Evolutionary conservation across 2,113 vertebrate species (phyloP).

Genomic region (Amphiprion percula): DNA sequence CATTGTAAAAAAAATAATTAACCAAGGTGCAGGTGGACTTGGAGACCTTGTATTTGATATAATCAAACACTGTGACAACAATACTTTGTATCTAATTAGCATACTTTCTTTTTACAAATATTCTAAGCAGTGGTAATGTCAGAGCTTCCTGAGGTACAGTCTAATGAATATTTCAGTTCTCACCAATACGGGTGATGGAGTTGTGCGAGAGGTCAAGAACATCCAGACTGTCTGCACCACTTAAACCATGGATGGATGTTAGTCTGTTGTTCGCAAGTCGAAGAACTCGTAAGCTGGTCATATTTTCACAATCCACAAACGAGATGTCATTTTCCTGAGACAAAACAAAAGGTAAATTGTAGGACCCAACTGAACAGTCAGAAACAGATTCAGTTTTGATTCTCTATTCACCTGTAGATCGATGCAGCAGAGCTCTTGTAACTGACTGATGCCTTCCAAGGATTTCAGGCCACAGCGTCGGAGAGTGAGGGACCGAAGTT

Average conservation of each 20-base stretch:
- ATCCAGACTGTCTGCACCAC: conserved; percentile 86
- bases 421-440: conserved; percentile 86
- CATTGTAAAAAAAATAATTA: too few relatives aligned
- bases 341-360: neutral
- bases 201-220: conserved; percentile 93
- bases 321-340: conserved; percentile 92
- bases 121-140: neutral
- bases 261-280: conserved; percentile 89
- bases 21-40: too few relatives aligned
- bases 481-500: conserved; percentile 88
- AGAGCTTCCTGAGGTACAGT: neutral
- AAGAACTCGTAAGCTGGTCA: conserved; percentile 87
- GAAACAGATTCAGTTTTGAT: neutral
- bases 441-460: conserved; percentile 85
- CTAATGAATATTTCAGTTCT: conserved; percentile 52
- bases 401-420: conserved; percentile 88
- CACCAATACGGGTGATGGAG: conserved; percentile 92
- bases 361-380: neutral
- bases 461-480: conserved; percentile 88
- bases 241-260: conserved; percentile 90
- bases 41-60: too few relatives aligned
- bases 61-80: too few relatives aligned
- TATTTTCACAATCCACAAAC: conserved; percentile 87
- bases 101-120: neutral
- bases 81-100: too few relatives aligned